phyloP scores from a whole-genome alignment of 2,888 invertebrate species.

The Drosophila barbarae region DNA sequence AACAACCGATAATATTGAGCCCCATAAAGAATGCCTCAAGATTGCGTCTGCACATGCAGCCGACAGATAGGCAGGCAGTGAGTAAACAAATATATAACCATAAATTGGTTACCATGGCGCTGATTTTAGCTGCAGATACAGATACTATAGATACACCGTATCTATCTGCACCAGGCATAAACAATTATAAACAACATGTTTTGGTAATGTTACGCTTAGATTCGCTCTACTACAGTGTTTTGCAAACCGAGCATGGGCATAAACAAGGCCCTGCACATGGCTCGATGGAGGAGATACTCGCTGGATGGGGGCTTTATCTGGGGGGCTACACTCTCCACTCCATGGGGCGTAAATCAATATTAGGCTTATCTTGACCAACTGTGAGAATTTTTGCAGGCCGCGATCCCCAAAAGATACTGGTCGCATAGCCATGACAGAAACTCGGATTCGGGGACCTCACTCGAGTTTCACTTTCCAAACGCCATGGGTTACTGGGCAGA shows the following conservation, averaged over 20 bases:
- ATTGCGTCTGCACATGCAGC: slow-evolving; percentile 29
- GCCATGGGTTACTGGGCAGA: slow-evolving; percentile 77
- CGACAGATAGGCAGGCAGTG: slow-evolving; percentile 11
- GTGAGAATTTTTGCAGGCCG: slow-evolving; percentile 61
- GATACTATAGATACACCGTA: slow-evolving; percentile 12
- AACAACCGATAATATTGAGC: not conserved
- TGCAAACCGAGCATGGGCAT: slow-evolving; percentile 29
- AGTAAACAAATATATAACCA: slow-evolving; percentile 49
- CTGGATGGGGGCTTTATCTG: slow-evolving; percentile 17
- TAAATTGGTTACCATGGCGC: slow-evolving; percentile 48
- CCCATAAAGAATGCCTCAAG: slow-evolving; percentile 5
- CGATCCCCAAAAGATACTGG: slow-evolving; percentile 15
- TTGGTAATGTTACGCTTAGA: slow-evolving; percentile 60
- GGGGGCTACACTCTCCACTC: slow-evolving; percentile 19
- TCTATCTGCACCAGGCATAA: slow-evolving; percentile 41
- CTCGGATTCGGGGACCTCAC: slow-evolving; percentile 43
- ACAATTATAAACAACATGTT: slow-evolving; percentile 61
- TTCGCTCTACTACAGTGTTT: slow-evolving; percentile 33
- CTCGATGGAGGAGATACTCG: slow-evolving; percentile 4
- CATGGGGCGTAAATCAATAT: slow-evolving; percentile 65
- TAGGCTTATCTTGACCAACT: slow-evolving; percentile 59
- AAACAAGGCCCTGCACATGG: slow-evolving; percentile 18
- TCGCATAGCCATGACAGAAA: slow-evolving; percentile 32
- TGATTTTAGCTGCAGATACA: slow-evolving; percentile 51
- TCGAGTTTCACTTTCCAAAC: slow-evolving; percentile 50